phyloP scores from a whole-genome alignment of 2,113 vertebrate species.

The Felis catus region F.catus_Fca126_mat1.0 CM031412.1:35354501-35355000 shows the following conservation, averaged over 20 bases:
- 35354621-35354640: background rate
- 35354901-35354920: background rate
- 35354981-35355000: background rate
- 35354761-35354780: background rate
- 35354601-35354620: background rate
- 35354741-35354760: background rate
- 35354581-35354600: background rate
- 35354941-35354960: background rate
- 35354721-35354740: constrained; percentile 14
- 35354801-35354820: background rate
- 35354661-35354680: background rate
- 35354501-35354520: background rate
- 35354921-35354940: background rate
- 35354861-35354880: background rate
- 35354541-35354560: background rate
- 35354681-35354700: background rate
- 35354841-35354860: background rate
- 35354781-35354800: background rate
- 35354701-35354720: background rate
- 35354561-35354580: background rate
- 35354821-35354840: background rate
- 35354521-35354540: background rate
- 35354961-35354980: background rate
- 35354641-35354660: background rate
- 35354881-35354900: background rate